These are phyloP conservation scores for Colaptes auratus DNA, from an alignment of 2,113 vertebrate species.

Conservation along the genomic window DNA sequence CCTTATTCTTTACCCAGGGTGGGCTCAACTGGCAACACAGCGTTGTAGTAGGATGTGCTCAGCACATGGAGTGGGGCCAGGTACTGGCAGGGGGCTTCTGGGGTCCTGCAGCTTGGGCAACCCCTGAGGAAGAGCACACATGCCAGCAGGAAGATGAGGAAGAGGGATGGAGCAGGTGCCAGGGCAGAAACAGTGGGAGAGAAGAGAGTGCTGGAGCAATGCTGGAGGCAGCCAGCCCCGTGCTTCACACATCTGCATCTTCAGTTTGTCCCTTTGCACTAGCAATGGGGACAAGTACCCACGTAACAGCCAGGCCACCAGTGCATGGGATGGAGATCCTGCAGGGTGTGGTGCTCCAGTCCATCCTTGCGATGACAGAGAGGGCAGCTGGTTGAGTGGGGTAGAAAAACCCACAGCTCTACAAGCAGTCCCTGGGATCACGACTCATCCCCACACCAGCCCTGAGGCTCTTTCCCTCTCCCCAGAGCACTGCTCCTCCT, in stretches of 20 bases:
- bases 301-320: neutral
- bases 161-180: neutral
- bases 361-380: neutral
- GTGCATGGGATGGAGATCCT: neutral
- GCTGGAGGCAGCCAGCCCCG: neutral
- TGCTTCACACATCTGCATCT: neutral
- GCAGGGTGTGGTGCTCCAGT: neutral
- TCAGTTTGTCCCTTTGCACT: neutral
- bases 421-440: neutral
- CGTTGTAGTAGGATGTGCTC: neutral
- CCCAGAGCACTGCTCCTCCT: neutral
- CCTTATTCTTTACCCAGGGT: neutral
- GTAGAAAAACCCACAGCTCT: neutral
- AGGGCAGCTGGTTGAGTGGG: fast-evolving
- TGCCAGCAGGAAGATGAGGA: neutral
- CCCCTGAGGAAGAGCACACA: neutral
- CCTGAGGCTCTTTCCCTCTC: neutral
- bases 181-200: neutral
- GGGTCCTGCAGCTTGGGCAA: neutral
- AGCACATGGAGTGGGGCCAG: neutral
- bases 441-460: neutral
- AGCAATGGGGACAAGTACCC: neutral
- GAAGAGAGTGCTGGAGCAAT: neutral
- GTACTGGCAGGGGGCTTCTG: neutral
- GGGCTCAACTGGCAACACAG: neutral